These are phyloP conservation scores for Mactromeris polynyma DNA, from an alignment of 2,888 invertebrate species.

Conservation along the genomic window DNA sequence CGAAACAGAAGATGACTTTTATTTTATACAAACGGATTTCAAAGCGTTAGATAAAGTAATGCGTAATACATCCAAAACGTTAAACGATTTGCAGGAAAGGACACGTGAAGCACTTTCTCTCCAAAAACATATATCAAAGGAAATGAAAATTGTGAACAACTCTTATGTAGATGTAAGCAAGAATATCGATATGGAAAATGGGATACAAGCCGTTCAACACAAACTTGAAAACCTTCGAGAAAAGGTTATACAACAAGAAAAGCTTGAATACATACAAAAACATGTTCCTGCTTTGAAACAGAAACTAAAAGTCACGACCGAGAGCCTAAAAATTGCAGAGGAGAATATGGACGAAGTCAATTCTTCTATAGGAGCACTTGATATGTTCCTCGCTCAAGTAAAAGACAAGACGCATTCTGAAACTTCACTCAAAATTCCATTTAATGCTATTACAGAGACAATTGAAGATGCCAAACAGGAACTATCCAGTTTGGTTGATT, in stretches of 20 bases:
- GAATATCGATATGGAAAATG: background rate
- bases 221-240: background rate
- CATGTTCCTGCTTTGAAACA: background rate
- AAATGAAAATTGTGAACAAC: background rate
- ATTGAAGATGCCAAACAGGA: background rate
- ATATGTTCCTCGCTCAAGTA: background rate
- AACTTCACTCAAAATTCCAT: background rate
- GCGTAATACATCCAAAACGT: background rate
- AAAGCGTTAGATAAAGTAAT: background rate
- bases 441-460: background rate
- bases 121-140: background rate
- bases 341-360: background rate
- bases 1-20: slow-evolving; percentile 5
- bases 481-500: background rate
- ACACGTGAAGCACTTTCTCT: background rate
- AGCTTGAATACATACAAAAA: background rate
- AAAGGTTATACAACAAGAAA: background rate
- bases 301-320: too few relatives aligned
- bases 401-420: background rate
- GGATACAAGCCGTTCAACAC: background rate
- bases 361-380: background rate
- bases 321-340: background rate
- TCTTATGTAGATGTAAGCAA: background rate
- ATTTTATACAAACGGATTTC: background rate
- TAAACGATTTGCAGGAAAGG: background rate